A percentile compares a stretch with the other conserved stretches of the same genome.
Conservation (phyloP, 2,797 vertebrate species). For the Sebastes itinus region DNA sequence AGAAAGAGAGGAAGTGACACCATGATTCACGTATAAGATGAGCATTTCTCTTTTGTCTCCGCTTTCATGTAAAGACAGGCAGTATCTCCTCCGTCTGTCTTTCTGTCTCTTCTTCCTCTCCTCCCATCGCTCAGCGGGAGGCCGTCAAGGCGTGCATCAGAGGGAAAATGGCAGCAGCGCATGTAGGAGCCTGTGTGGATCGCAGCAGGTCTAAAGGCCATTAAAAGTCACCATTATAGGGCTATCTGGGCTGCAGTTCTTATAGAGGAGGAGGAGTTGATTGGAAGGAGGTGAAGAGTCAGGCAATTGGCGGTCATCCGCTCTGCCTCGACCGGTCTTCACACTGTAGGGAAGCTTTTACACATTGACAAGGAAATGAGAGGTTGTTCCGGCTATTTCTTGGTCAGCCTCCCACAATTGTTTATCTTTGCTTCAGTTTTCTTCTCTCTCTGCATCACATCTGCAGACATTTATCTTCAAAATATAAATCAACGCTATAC, state of each 20-base stretch:
- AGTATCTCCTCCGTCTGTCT: neutral
- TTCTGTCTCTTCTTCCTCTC: conserved; percentile 14
- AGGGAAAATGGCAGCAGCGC: conserved; percentile 38
- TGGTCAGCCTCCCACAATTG: neutral
- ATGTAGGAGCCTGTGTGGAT: conserved; percentile 33
- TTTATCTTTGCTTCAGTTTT: neutral
- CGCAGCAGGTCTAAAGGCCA: conserved; percentile 49
- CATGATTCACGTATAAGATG: conserved; percentile 5
- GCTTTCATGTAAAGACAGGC: conserved; percentile 1
- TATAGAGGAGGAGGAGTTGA: conserved; percentile 22
- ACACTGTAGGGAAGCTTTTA: conserved; percentile 30
- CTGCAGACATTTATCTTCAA: neutral
- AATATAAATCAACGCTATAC: neutral
- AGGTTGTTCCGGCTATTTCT: conserved; percentile 24
- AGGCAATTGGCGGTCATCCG: conserved; percentile 37
- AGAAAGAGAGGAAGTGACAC: neutral
- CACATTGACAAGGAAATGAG: conserved; percentile 49
- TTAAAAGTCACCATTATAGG: conserved; percentile 61
- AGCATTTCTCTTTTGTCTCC: conserved; percentile 12
- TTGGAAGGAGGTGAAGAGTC: conserved; percentile 21
- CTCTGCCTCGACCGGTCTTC: neutral
- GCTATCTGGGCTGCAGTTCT: conserved; percentile 31
- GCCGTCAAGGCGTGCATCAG: conserved; percentile 43
- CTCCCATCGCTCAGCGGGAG: conserved; percentile 27
- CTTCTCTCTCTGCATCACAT: neutral